Conservation (phyloP, 2,888 invertebrate genomes). For the Polydrusus cervinus region DNA sequence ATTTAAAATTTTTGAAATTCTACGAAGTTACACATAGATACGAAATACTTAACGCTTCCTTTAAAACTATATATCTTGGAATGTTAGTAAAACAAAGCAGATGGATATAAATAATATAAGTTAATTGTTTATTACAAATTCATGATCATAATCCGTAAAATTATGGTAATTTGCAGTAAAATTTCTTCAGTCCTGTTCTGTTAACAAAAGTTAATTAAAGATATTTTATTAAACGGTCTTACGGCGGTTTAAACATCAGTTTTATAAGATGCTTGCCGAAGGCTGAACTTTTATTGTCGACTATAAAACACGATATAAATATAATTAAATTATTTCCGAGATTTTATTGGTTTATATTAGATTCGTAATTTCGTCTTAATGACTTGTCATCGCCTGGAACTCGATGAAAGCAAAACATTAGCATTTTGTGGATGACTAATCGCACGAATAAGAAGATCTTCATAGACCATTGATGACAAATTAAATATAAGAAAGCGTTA, state of each 20-base stretch:
- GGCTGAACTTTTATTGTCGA: constrained; percentile 47
- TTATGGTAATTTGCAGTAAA: constrained; percentile 18
- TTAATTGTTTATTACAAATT: constrained; percentile 15
- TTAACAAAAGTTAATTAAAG: constrained; percentile 48
- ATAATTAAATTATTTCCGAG: constrained; percentile 53
- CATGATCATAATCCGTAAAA: background rate
- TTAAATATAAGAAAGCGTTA: constrained; percentile 11
- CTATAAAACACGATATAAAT: constrained; percentile 52
- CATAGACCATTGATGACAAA: constrained; percentile 3
- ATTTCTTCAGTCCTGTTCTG: constrained; percentile 30
- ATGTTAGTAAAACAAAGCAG: background rate
- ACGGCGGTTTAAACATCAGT: constrained; percentile 42
- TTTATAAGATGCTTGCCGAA: constrained; percentile 36
- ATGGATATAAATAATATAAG: background rate
- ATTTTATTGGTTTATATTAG: constrained; percentile 53
- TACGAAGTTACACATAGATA: too few relatives aligned
- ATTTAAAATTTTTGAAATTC: too few relatives aligned
- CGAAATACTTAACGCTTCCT: too few relatives aligned
- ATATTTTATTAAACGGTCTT: constrained; percentile 45
- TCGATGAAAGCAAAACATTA: constrained; percentile 46
- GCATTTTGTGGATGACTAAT: constrained; percentile 40
- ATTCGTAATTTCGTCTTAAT: constrained; percentile 50
- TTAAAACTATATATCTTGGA: background rate
- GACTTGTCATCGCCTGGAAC: constrained; percentile 48
- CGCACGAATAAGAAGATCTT: constrained; percentile 23